Conservation (phyloP, 2,888 invertebrate species). For the Calephelis perditalis region DNA sequence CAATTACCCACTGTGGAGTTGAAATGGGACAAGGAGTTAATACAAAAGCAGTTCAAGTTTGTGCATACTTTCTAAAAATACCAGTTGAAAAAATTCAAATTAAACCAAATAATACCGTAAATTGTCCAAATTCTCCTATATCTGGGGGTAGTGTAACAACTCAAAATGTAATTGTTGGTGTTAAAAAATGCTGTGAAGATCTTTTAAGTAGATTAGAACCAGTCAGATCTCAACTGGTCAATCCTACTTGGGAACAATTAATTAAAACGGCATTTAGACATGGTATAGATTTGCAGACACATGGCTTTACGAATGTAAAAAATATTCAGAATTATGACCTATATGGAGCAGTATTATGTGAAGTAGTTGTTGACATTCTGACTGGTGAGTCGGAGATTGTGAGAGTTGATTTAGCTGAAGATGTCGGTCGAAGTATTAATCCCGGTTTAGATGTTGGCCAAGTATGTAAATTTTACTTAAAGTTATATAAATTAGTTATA, state of each 20-base stretch:
- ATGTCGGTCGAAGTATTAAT: conserved; percentile 82
- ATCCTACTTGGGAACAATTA: conserved; percentile 76
- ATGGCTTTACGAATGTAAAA: conserved; percentile 60
- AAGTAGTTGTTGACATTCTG: conserved; percentile 86
- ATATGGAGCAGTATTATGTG: conserved; percentile 77
- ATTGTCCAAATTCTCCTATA: conserved; percentile 79
- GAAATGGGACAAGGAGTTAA: conserved; percentile 90
- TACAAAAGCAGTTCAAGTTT: conserved; percentile 82
- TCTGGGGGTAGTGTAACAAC: conserved; percentile 81
- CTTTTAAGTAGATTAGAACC: conserved; percentile 46
- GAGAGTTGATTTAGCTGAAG: conserved; percentile 83
- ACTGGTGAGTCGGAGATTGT: conserved; percentile 82
- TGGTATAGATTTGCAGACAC: conserved; percentile 73
- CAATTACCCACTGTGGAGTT: conserved; percentile 83
- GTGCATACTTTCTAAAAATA: conserved; percentile 81
- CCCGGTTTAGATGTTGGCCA: conserved; percentile 85
- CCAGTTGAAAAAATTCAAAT: conserved; percentile 80
- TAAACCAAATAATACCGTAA: conserved; percentile 79
- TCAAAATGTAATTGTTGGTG: conserved; percentile 44
- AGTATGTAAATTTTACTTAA: conserved; percentile 38
- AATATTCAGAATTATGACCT: conserved; percentile 71
- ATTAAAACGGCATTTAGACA: conserved; percentile 64
- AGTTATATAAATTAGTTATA: too few species aligned
- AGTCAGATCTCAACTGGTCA: conserved; percentile 59
- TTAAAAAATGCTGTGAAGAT: conserved; percentile 37